Percentiles rank a stretch among this genome's conserved stretches.
These are phyloP conservation scores for Bombyx mori DNA, from an alignment of 1,140 invertebrate genomes.

Conservation along the genomic window ASM3026992v2 NC_085113.1:11874501-11875000, in stretches of 20 bases:
- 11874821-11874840: not conserved
- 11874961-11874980: slow-evolving; percentile 15
- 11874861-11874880: slow-evolving; percentile 17
- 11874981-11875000: slow-evolving; percentile 17
- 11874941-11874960: slow-evolving; percentile 14
- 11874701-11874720: not conserved
- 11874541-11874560: slow-evolving; percentile 18
- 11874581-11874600: slow-evolving; percentile 16
- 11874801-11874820: not conserved
- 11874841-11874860: slow-evolving; percentile 13
- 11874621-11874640: slow-evolving; percentile 4
- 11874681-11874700: not conserved
- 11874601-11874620: slow-evolving; percentile 16
- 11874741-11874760: slow-evolving; percentile 12
- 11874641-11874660: slow-evolving; percentile 11
- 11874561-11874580: slow-evolving; percentile 12
- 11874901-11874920: slow-evolving; percentile 6
- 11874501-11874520: slow-evolving; percentile 13
- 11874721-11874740: slow-evolving; percentile 10
- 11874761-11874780: slow-evolving; percentile 15
- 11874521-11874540: slow-evolving; percentile 19
- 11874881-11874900: slow-evolving; percentile 12
- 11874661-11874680: slow-evolving; percentile 6
- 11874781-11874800: slow-evolving; percentile 11
- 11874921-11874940: slow-evolving; percentile 11